Evolutionary conservation across 2,797 vertebrate genomes (phyloP), one percentile per base, ranked within the genome.

Genomic region (Vultur gryphus): DNA sequence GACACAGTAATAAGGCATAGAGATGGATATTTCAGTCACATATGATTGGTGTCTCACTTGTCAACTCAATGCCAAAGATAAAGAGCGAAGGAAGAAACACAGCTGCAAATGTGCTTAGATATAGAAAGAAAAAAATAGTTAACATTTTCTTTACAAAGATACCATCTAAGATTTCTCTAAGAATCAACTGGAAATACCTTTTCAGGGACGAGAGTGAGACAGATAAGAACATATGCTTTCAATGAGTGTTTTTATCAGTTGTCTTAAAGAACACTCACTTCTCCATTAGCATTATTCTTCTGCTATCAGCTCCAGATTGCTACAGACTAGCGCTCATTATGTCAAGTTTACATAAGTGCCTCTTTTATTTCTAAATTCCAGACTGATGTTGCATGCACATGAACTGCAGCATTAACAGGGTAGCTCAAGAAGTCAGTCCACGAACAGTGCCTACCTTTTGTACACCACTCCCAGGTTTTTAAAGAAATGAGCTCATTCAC

Each of bases 321-420:
- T 79, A 59, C 57, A 88, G 71, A 72, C 48, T 55, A 43, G 35
- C 0, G 2, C 26, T 86, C 13, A 0, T 87, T 93, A 79, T 1
- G 4, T 80, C 84, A 83, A 26, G 49, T 96, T 90, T 90, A 77
- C 2, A 1, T 29, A 46, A 87, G 8, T 59, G 48, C 13, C 8
- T 24, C 83, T 93, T 93, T 86, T 75, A 78, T 91, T 96, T 80
- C 83, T 76, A 39, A 94, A 94, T 91, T 95, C 59, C 69, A 91
- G 49, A 25, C 28, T 59, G 39, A 57, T 65, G 33, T 26, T 84
- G 39, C 33, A 64, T 43, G 39, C 43, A 52, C 44, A 61, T 28
- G 64, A 75, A 59, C 33, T 93, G 67, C 81, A 87, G 33, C 35
- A 44, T 54, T 57, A 82, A 29, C 10, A 15, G 18, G 31, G 26